phyloP scores from a whole-genome alignment of 64 coral and sea anemone genomes.

The Montipora efflorescens region DNA sequence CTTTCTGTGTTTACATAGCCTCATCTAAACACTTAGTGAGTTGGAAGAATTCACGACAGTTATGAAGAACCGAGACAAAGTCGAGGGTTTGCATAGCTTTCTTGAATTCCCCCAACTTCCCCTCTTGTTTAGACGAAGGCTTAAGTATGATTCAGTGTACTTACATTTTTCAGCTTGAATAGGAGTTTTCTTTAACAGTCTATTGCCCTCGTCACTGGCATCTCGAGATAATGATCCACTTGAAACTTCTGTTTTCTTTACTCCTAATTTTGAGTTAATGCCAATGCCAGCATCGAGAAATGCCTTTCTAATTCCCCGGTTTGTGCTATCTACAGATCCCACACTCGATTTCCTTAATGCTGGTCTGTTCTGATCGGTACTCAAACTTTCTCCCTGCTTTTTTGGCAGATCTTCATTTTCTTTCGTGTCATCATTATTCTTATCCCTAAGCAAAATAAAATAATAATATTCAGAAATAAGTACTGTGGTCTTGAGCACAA shows the following conservation, averaged over 20 bases:
- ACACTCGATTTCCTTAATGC: neutral
- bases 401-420: neutral
- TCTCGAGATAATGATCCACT: constrained; percentile 67
- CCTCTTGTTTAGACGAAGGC: no score
- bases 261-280: constrained; percentile 15
- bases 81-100: no score
- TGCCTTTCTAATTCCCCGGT: constrained; percentile 11
- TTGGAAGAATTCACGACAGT: no score
- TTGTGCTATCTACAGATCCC: neutral
- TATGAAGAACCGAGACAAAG: no score
- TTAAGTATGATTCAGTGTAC: neutral
- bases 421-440: neutral
- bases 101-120: no score
- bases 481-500: no score
- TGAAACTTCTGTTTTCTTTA: constrained; percentile 34
- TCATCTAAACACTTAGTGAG: no score
- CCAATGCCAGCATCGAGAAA: constrained; percentile 54
- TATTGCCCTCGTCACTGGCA: constrained; percentile 78
- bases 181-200: constrained; percentile 66
- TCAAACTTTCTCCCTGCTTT: neutral
- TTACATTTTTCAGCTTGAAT: constrained; percentile 75
- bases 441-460: neutral
- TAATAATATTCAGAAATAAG: no score
- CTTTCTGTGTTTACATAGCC: no score
- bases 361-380: neutral